phyloP scores from a whole-genome alignment of 2,888 invertebrate genomes.

The Amiota communis region DNA sequence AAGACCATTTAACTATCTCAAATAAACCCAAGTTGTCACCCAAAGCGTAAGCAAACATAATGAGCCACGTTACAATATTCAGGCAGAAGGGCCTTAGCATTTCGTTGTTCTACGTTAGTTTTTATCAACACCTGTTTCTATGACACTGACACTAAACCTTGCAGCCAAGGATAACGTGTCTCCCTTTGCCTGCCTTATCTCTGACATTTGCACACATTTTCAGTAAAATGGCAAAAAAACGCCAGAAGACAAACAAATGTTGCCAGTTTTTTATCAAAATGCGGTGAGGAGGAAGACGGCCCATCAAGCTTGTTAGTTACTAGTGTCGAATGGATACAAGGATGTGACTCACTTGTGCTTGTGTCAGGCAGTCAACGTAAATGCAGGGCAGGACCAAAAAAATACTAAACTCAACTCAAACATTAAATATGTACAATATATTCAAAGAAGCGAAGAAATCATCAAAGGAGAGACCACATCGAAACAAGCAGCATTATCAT shows the following conservation, averaged over 20 bases:
- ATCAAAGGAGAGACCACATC: not conserved
- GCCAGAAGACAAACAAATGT: conserved; percentile 11
- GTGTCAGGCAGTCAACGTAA: conserved; percentile 11
- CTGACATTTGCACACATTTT: conserved; percentile 61
- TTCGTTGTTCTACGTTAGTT: conserved; percentile 10
- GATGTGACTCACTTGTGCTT: not conserved
- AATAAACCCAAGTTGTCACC: no score
- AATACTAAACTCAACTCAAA: not conserved
- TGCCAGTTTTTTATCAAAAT: conserved; percentile 4
- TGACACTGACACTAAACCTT: conserved; percentile 59
- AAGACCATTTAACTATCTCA: no score
- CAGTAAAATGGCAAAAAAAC: conserved; percentile 48
- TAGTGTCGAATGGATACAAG: not conserved
- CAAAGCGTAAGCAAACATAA: no score
- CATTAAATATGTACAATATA: not conserved
- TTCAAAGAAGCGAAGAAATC: not conserved
- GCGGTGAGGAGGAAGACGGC: not conserved
- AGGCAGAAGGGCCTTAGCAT: no score
- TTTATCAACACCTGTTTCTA: conserved; percentile 59
- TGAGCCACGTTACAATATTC: no score
- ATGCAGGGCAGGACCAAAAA: not conserved
- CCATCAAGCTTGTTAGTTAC: no score
- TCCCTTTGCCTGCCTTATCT: conserved; percentile 56
- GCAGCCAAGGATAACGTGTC: conserved; percentile 48
- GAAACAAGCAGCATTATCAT: not conserved